These are phyloP conservation scores for Pandion haliaetus DNA, from an alignment of 2,113 vertebrate species.

Conservation along the genomic window DNA sequence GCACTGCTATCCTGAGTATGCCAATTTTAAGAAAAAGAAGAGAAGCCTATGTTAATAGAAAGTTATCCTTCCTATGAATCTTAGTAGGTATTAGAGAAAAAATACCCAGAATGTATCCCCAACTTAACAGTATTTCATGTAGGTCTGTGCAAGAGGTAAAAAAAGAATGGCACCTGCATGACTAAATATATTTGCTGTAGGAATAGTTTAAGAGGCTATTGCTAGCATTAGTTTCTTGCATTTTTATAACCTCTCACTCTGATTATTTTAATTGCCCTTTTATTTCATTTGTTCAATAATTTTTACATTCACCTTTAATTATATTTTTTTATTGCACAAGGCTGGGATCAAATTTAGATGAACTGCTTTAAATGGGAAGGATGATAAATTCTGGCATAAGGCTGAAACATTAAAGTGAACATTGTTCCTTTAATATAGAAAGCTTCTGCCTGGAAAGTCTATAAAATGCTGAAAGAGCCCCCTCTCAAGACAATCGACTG, in stretches of 20 bases:
- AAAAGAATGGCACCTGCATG: neutral
- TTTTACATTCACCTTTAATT: slow-evolving; percentile 42
- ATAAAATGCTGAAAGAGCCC: neutral
- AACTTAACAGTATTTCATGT: neutral
- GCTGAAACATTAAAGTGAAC: neutral
- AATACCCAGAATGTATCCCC: neutral
- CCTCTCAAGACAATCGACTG: neutral
- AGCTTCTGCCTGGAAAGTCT: neutral
- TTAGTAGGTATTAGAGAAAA: neutral
- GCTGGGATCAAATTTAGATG: neutral
- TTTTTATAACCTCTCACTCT: neutral
- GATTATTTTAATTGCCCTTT: slow-evolving; percentile 8
- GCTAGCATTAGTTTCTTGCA: neutral
- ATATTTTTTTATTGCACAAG: neutral
- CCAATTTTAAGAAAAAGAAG: neutral
- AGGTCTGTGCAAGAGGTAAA: neutral
- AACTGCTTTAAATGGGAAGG: neutral
- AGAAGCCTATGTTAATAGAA: neutral
- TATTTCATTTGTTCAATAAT: slow-evolving; percentile 31
- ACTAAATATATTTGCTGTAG: neutral
- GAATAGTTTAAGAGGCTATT: neutral
- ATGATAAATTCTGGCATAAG: neutral
- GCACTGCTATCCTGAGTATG: neutral
- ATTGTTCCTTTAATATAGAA: neutral
- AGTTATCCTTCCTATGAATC: neutral